phyloP scores from a whole-genome alignment of 2,797 vertebrate species.

The Pantherophis vulpinus region DNA sequence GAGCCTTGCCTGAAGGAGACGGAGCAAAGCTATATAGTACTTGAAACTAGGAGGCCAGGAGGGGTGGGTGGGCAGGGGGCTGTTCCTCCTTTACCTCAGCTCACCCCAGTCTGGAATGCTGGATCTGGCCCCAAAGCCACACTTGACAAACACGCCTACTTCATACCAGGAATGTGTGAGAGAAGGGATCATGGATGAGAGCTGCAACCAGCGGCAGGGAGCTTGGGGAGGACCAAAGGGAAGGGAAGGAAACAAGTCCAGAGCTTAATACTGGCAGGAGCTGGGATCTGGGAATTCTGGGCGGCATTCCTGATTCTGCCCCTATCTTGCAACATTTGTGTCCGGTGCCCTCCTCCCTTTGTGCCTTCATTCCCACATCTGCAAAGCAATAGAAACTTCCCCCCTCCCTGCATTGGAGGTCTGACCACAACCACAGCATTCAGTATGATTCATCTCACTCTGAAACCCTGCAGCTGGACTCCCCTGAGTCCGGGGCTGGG shows the following conservation, averaged over 20 bases:
- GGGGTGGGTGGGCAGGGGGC: conserved; percentile 15
- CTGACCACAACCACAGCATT: not conserved
- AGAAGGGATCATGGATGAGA: not conserved
- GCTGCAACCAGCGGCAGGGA: not conserved
- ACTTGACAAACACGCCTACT: conserved; percentile 33
- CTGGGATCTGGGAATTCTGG: not conserved
- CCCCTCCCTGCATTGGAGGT: not conserved
- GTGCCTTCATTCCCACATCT: not conserved
- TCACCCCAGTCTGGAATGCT: conserved; percentile 48
- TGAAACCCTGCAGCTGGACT: conserved; percentile 23
- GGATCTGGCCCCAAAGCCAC: conserved; percentile 19
- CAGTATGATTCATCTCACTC: not conserved
- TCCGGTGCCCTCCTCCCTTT: not conserved
- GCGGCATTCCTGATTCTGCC: not conserved
- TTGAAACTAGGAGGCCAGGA: not conserved
- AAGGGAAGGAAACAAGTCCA: not conserved
- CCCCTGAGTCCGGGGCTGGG: conserved; percentile 31
- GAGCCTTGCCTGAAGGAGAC: not conserved
- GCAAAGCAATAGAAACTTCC: not conserved
- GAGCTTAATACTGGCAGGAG: not conserved
- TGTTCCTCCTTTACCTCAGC: conserved; percentile 33
- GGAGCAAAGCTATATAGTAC: not conserved
- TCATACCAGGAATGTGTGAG: conserved; percentile 33
- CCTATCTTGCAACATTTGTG: not conserved
- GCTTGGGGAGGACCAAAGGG: not conserved